phyloP scores from a whole-genome alignment of 2,888 invertebrate genomes.

The Bhutanitis thaidina region DNA sequence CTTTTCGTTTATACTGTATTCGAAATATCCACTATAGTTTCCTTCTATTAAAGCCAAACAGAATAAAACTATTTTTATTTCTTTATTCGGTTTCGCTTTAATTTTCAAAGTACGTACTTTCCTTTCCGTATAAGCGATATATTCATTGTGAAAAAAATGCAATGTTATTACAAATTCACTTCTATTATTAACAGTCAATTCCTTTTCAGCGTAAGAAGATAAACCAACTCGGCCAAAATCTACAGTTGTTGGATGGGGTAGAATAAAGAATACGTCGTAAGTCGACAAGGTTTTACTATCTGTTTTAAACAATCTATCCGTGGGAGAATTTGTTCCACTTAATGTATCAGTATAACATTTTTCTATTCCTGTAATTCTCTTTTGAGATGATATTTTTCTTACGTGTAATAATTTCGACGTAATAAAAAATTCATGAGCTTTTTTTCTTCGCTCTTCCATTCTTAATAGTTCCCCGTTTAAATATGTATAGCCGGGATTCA shows the following conservation, averaged over 20 bases:
- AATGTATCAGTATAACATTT: constrained; percentile 34
- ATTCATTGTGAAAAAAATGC: constrained; percentile 39
- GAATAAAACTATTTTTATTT: constrained; percentile 40
- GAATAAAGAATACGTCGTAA: constrained; percentile 50
- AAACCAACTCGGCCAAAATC: constrained; percentile 60
- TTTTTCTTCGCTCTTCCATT: constrained; percentile 34
- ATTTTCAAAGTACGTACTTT: constrained; percentile 35
- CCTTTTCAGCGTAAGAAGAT: constrained; percentile 46
- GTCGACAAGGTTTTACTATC: constrained; percentile 27
- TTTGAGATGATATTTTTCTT: constrained; percentile 35
- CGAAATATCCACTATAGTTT: constrained; percentile 41
- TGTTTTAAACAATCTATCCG: constrained; percentile 43
- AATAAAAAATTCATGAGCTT: constrained; percentile 40
- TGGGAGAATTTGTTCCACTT: constrained; percentile 23
- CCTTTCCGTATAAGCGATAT: constrained; percentile 47
- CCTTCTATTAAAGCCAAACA: constrained; percentile 49
- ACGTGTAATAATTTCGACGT: constrained; percentile 35
- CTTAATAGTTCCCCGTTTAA: constrained; percentile 38
- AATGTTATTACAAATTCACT: constrained; percentile 47
- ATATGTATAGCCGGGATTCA: constrained; percentile 47
- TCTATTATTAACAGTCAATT: constrained; percentile 51
- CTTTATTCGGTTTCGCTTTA: constrained; percentile 41
- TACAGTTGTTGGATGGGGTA: constrained; percentile 45
- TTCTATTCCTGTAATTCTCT: constrained; percentile 37
- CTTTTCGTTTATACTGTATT: constrained; percentile 52